A percentile compares a stretch with the other conserved stretches of the same genome.
phyloP scores from a whole-genome alignment of 2,113 vertebrate genomes.

The Colius striatus region DNA sequence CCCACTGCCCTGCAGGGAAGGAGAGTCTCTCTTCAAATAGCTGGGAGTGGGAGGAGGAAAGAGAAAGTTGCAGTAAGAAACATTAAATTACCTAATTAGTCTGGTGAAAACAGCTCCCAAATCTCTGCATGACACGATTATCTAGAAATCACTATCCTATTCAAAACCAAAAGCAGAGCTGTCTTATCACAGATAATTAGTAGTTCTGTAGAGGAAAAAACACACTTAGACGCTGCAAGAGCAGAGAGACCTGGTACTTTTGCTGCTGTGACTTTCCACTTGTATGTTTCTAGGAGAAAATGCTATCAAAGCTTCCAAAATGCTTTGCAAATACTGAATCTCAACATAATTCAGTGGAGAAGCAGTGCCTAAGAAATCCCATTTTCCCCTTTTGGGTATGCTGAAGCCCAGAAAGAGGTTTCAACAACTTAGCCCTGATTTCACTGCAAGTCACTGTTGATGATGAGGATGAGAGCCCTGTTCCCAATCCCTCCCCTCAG shows the following conservation, averaged over 20 bases:
- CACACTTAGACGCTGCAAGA: neutral
- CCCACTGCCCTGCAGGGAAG: conserved; percentile 20
- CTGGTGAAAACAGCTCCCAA: neutral
- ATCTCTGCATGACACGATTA: neutral
- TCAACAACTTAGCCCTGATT: neutral
- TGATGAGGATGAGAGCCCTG: neutral
- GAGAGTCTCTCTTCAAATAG: neutral
- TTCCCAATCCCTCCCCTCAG: neutral
- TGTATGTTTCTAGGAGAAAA: neutral
- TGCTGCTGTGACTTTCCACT: neutral
- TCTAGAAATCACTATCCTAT: neutral
- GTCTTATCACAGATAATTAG: neutral
- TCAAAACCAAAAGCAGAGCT: neutral
- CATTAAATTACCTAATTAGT: neutral
- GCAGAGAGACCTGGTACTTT: neutral
- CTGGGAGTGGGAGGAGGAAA: neutral
- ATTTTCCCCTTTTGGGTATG: neutral
- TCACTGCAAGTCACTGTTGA: neutral
- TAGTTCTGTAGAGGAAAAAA: neutral
- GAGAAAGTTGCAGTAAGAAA: neutral
- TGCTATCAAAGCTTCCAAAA: neutral
- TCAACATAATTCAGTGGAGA: neutral
- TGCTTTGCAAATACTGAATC: neutral
- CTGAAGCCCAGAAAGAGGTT: neutral
- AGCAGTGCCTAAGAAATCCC: neutral